Base-by-base conservation (phyloP, 30 jellyfish, hydroid and myxozoan genomes). In the Hydra vulgaris region DNA sequence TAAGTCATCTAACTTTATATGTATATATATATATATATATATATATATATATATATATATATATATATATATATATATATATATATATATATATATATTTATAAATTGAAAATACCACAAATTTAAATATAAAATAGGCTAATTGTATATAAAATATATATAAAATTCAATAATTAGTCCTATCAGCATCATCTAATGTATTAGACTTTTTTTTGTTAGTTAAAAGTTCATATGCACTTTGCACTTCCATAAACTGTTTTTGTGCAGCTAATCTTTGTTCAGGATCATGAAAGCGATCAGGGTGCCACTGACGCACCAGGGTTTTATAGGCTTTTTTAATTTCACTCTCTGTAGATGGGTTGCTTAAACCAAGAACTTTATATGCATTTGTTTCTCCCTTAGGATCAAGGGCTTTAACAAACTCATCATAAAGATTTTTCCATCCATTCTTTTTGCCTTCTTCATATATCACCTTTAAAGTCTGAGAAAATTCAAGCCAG, bases 361-460 rank as follows among this genome's bases (percentile, higher is more conserved):
- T 96, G n/a, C 83, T 26, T 67, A 92, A 52, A 21, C 88, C 95
- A 15, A 92, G 76, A 21, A 92, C 96, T 81, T 92, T 92, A 8
- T 84, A 78, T 7, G 98, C 96, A 81, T 92, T 87, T 20, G 98
- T 88, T 69, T 92, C 98, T 24, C 98, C 98, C 23, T 83, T 86
- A 20, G 98, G 96, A 81, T 92, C 98, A 22, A 92, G 76, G 8
- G 98, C 96, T 79, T 92, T 92, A 4, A 92, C 88, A 4, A 92
- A 87, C 70, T 92, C 98, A 70, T 92, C 98, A 82, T 92, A 92
- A 25, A 92, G 83, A 79, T 83, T 92, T 72, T 78, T 72, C 98
- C 98, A 92, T 17, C 98, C 98, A 55, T 92, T 94, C 74, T 85
- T 87, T 66, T 86, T 92, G 5, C 95, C 98, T 23, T 92, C 95